These are phyloP conservation scores for Anarsia innoxiella DNA, from an alignment of 2,888 invertebrate species.

Conservation along the genomic window DNA sequence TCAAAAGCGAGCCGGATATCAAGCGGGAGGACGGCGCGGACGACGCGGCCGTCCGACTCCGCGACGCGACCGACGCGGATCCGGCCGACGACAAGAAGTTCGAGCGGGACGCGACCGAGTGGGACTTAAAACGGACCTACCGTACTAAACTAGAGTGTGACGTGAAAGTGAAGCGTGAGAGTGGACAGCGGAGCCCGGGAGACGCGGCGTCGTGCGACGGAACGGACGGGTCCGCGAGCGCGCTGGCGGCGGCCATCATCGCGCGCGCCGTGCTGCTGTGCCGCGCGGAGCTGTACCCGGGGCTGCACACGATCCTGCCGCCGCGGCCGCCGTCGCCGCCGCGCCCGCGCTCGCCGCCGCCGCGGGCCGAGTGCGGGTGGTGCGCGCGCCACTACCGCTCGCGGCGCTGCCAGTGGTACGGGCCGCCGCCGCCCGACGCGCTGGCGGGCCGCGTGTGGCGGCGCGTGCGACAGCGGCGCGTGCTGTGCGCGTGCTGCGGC, in stretches of 20 bases:
- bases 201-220: no score
- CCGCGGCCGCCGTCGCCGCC: slow-evolving; percentile 32
- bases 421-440: slow-evolving; percentile 53
- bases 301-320: slow-evolving; percentile 76
- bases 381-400: slow-evolving; percentile 39
- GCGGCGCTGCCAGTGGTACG: slow-evolving; percentile 64
- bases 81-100: slow-evolving; percentile 17
- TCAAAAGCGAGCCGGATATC: neutral
- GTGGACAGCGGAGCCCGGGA: slow-evolving; percentile 21
- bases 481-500: slow-evolving; percentile 81
- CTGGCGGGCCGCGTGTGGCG: slow-evolving; percentile 29
- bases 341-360: no score
- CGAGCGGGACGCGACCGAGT: slow-evolving; percentile 17
- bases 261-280: slow-evolving; percentile 64
- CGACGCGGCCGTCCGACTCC: slow-evolving; percentile 18
- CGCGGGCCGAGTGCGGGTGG: slow-evolving; percentile 45
- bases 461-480: slow-evolving; percentile 61
- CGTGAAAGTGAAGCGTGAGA: no score
- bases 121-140: no score
- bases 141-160: no score
- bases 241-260: slow-evolving; percentile 58
- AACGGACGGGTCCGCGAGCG: no score
- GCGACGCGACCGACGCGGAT: slow-evolving; percentile 12
- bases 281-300: slow-evolving; percentile 70
- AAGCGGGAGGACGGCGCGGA: slow-evolving; percentile 11